phyloP scores from a whole-genome alignment of 2,797 vertebrate species.

The Gorsachius magnificus region DNA sequence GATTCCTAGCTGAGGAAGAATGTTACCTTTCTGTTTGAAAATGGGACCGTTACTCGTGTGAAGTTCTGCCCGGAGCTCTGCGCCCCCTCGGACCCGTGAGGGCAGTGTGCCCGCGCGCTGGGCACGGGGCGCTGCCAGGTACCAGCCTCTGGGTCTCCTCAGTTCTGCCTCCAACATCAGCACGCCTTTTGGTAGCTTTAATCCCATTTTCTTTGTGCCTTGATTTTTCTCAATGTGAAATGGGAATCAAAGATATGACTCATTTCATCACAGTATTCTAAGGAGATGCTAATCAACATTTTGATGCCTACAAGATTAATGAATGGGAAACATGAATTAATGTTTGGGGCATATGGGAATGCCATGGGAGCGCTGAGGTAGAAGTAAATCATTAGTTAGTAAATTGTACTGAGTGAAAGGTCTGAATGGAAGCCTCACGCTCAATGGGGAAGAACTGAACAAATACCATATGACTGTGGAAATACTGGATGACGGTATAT shows the following conservation, averaged over 20 bases:
- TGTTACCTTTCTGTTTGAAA: neutral
- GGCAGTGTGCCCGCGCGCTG: fast-evolving
- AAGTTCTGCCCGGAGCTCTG: fast-evolving
- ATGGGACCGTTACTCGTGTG: fast-evolving
- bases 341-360: neutral
- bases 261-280: neutral
- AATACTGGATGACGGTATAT: neutral
- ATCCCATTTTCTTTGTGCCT: neutral
- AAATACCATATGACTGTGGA: neutral
- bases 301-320: neutral
- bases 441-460: neutral
- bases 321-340: conserved; percentile 11
- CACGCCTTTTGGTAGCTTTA: neutral
- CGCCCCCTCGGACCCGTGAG: fast-evolving
- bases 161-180: neutral
- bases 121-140: neutral
- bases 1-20: neutral
- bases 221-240: neutral
- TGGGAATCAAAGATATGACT: neutral
- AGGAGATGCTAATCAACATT: neutral
- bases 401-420: neutral
- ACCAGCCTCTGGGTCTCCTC: neutral
- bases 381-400: conserved; percentile 25
- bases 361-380: neutral
- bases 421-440: neutral